These are phyloP conservation scores for Electrona antarctica DNA, from an alignment of 2,113 vertebrate genomes.

Conservation along the genomic window DNA sequence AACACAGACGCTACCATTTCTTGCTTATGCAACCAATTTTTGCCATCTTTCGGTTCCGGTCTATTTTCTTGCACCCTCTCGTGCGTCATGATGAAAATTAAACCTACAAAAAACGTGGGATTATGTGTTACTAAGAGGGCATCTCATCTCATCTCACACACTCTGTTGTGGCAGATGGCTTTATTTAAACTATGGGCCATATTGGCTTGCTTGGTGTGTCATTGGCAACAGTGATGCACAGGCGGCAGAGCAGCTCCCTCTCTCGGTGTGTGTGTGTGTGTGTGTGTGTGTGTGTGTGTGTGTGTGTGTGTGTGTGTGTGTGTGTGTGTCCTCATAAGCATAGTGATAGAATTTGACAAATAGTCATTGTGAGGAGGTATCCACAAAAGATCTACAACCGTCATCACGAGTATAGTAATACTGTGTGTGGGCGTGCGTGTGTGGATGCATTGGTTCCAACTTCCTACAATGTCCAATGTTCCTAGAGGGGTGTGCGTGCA, in stretches of 20 bases:
- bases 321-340: not conserved
- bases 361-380: too few species aligned
- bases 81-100: not conserved
- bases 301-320: not conserved
- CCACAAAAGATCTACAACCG: too few species aligned
- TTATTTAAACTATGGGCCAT: constrained; percentile 20
- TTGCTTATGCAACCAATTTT: not conserved
- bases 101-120: not conserved
- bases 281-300: not conserved
- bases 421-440: not conserved
- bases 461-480: too few species aligned
- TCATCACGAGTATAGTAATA: too few species aligned
- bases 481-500: not conserved
- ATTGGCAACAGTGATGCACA: constrained; percentile 1
- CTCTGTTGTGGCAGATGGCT: constrained; percentile 19
- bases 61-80: not conserved
- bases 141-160: too few species aligned
- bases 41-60: too few species aligned
- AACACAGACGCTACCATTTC: not conserved
- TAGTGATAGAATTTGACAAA: too few species aligned
- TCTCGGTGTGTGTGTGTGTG: too few species aligned
- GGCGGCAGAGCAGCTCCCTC: too few species aligned
- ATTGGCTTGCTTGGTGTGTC: not conserved
- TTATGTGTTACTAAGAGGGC: not conserved
- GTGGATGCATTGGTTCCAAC: not conserved